Conservation (phyloP, 2,888 invertebrate species). For the Pseudeuparius sepicola region DNA sequence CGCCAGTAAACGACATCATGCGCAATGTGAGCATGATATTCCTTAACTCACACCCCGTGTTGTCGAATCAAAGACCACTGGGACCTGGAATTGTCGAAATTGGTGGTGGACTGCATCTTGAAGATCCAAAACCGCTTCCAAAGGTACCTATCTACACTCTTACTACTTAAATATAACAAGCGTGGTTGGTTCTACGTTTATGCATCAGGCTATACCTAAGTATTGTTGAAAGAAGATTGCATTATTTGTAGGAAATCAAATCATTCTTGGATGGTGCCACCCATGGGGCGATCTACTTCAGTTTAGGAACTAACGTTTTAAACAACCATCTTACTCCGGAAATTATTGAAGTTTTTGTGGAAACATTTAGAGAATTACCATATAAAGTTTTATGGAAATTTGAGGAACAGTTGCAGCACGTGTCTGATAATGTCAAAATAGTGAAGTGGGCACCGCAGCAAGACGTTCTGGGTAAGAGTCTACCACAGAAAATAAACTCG, state of each 20-base stretch:
- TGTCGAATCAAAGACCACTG: slow-evolving; percentile 34
- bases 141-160: slow-evolving; percentile 15
- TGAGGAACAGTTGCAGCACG: slow-evolving; percentile 29
- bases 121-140: slow-evolving; percentile 35
- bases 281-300: slow-evolving; percentile 36
- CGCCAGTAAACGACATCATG: slow-evolving; percentile 22
- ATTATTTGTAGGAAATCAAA: slow-evolving; percentile 29
- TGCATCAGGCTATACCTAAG: too few relatives aligned
- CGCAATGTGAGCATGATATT: slow-evolving; percentile 36
- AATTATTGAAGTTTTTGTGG: slow-evolving; percentile 29
- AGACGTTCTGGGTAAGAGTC: slow-evolving; percentile 32
- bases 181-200: too few relatives aligned
- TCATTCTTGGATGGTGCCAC: slow-evolving; percentile 32
- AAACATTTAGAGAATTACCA: slow-evolving; percentile 34
- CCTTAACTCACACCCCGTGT: slow-evolving; percentile 37
- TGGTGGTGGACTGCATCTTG: slow-evolving; percentile 39
- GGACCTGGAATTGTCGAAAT: slow-evolving; percentile 37
- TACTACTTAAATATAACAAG: too few relatives aligned
- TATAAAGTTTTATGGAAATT: slow-evolving; percentile 38
- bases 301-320: slow-evolving; percentile 38
- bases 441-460: slow-evolving; percentile 37
- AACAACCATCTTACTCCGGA: slow-evolving; percentile 30
- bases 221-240: not conserved
- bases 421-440: slow-evolving; percentile 35
- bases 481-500: not conserved